Percentiles rank a stretch among this genome's conserved stretches.
These are phyloP conservation scores for Sphaeramia orbicularis DNA, from an alignment of 2,797 vertebrate species.

Conservation along the genomic window DNA sequence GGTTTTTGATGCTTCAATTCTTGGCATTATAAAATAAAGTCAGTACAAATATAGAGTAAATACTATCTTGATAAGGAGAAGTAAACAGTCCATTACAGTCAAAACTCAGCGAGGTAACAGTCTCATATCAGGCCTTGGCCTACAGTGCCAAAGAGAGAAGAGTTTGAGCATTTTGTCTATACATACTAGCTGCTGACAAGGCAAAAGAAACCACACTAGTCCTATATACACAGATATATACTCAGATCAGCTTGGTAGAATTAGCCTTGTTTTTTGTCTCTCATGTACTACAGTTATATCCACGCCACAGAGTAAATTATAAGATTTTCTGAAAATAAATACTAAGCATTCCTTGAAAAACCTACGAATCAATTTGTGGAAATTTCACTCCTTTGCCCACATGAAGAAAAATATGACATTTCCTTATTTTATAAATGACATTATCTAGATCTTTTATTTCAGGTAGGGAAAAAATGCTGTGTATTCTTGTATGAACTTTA, in stretches of 20 bases:
- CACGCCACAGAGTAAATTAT: neutral
- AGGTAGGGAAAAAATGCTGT: no score
- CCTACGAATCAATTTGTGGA: no score
- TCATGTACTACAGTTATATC: slow-evolving; percentile 15
- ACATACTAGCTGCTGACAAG: slow-evolving; percentile 60
- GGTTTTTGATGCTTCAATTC: slow-evolving; percentile 46
- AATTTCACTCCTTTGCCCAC: no score
- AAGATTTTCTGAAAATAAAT: neutral
- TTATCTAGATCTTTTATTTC: no score
- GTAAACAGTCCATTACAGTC: slow-evolving; percentile 78
- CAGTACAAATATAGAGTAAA: slow-evolving; percentile 81
- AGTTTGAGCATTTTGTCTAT: slow-evolving; percentile 60
- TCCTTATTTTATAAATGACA: no score
- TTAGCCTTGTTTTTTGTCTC: slow-evolving; percentile 33
- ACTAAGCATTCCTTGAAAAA: neutral
- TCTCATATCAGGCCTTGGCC: slow-evolving; percentile 77
- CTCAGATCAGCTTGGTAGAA: slow-evolving; percentile 49
- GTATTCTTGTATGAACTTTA: no score
- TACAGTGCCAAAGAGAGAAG: slow-evolving; percentile 49
- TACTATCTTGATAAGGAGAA: slow-evolving; percentile 73
- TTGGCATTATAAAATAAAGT: slow-evolving; percentile 74
- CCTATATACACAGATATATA: slow-evolving; percentile 44
- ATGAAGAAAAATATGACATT: no score
- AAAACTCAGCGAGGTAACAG: slow-evolving; percentile 82
- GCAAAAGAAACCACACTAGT: slow-evolving; percentile 32